Percentiles rank a stretch among this genome's conserved stretches.
phyloP scores from a whole-genome alignment of 2,113 vertebrate species.

The Echinops telfairi region DNA sequence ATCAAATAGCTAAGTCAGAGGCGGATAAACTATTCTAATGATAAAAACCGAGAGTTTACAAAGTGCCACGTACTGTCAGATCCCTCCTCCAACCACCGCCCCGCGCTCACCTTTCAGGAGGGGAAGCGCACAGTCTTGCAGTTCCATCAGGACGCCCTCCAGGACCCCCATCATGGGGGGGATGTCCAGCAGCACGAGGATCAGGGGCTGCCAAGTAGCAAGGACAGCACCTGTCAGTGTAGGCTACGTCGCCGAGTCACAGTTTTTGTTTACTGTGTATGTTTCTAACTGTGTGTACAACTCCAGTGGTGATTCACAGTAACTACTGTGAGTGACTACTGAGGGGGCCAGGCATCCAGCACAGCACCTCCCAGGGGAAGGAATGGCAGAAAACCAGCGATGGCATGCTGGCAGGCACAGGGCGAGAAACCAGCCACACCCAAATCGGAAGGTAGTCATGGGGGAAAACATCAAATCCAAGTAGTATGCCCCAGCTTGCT shows the following conservation, averaged over 20 bases:
- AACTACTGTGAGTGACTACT: conserved; percentile 10
- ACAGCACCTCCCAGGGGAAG: background rate
- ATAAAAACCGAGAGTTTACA: conserved; percentile 20
- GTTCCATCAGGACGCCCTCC: conserved; percentile 97
- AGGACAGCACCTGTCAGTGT: background rate
- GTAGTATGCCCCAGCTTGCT: background rate
- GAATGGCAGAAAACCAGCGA: conserved; percentile 17
- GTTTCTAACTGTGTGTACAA: background rate
- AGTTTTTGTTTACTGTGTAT: conserved; percentile 44
- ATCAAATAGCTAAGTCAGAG: conserved; percentile 50
- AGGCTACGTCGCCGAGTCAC: background rate
- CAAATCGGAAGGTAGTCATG: conserved; percentile 17
- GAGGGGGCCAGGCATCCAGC: conserved; percentile 10
- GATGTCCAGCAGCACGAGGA: conserved; percentile 94
- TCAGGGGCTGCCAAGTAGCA: conserved; percentile 87
- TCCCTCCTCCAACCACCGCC: background rate
- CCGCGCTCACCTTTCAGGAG: conserved; percentile 92
- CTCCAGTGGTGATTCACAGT: background rate
- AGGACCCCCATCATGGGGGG: conserved; percentile 97
- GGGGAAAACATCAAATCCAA: conserved; percentile 46
- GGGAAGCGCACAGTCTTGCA: conserved; percentile 97
- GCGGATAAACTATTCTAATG: background rate
- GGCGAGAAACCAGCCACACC: background rate
- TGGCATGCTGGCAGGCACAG: background rate
- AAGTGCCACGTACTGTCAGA: background rate